Evolutionary conservation across 2,797 vertebrate genomes (phyloP).

Genomic region (Hyperoplus lanceolatus): DNA sequence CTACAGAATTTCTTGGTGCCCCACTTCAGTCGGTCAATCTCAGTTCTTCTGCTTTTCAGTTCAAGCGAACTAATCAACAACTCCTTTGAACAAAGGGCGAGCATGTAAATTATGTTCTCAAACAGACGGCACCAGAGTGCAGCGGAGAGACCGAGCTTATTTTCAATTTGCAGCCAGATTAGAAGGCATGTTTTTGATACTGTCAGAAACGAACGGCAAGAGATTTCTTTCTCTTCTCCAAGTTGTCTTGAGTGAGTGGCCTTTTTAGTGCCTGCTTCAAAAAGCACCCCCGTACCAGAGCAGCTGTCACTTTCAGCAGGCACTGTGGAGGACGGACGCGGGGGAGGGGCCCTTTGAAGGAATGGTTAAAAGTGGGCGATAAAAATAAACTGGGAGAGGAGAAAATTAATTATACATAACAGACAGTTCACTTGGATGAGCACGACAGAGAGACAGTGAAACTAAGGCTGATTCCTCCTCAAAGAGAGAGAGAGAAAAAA

Average conservation of each 20-base stretch:
- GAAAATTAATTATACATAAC: conserved; percentile 87
- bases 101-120: conserved; percentile 52
- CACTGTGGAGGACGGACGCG: conserved; percentile 67
- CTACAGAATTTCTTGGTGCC: conserved; percentile 32
- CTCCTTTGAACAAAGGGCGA: conserved; percentile 58
- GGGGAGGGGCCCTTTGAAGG: conserved; percentile 81
- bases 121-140: conserved; percentile 39
- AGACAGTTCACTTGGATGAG: conserved; percentile 81
- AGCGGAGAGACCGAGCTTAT: conserved; percentile 52
- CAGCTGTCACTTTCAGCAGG: conserved; percentile 82
- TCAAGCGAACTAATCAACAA: conserved; percentile 68
- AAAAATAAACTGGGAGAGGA: conserved; percentile 85
- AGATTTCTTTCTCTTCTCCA: conserved; percentile 72
- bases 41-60: conserved; percentile 39
- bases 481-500: conserved; percentile 46
- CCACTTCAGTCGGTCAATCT: conserved; percentile 56
- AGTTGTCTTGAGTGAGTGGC: conserved; percentile 76
- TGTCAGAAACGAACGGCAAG: conserved; percentile 50
- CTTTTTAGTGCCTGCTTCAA: conserved; percentile 84
- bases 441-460: conserved; percentile 68
- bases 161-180: conserved; percentile 80
- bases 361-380: conserved; percentile 83
- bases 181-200: conserved; percentile 72
- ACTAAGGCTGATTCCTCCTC: conserved; percentile 61
- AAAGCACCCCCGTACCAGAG: conserved; percentile 75